phyloP scores from a whole-genome alignment of 2,888 invertebrate genomes.

The Lottia scabra region DNA sequence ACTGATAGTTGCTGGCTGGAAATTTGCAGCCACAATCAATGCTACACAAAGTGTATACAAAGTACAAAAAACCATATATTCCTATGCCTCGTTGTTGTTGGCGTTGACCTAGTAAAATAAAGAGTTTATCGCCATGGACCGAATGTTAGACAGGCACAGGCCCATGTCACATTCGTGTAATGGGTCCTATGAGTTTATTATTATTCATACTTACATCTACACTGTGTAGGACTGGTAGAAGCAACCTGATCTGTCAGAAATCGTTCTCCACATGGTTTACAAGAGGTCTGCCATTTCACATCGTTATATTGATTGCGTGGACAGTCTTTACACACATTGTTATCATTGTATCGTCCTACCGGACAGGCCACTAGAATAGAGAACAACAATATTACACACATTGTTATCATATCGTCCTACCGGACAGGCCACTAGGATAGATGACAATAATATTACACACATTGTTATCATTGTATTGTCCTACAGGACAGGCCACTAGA shows the following conservation, averaged over 20 bases:
- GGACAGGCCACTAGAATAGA: conserved; percentile 16
- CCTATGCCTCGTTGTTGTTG: too few species aligned
- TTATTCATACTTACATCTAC: conserved; percentile 33
- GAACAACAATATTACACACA: too few species aligned
- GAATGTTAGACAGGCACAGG: too few species aligned
- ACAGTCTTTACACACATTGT: conserved; percentile 23
- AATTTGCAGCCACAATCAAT: too few species aligned
- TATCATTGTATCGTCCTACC: conserved; percentile 1
- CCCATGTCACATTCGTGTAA: too few species aligned
- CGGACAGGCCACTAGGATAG: conserved; percentile 16
- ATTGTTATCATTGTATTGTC: not conserved
- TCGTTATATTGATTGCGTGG: conserved; percentile 27
- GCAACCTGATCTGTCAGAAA: conserved; percentile 30
- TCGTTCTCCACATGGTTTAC: conserved; percentile 12
- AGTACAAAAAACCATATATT: too few species aligned
- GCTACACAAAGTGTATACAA: too few species aligned
- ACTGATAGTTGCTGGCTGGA: too few species aligned
- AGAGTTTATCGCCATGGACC: too few species aligned
- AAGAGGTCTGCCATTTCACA: conserved; percentile 16
- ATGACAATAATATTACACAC: too few species aligned
- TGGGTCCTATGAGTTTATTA: too few species aligned
- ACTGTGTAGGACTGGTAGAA: conserved; percentile 7
- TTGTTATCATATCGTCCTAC: not conserved
- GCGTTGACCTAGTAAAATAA: too few species aligned
- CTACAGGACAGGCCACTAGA: conserved; percentile 20